Base-by-base conservation (phyloP, 2,888 invertebrate genomes). In the Spodoptera exigua region DNA sequence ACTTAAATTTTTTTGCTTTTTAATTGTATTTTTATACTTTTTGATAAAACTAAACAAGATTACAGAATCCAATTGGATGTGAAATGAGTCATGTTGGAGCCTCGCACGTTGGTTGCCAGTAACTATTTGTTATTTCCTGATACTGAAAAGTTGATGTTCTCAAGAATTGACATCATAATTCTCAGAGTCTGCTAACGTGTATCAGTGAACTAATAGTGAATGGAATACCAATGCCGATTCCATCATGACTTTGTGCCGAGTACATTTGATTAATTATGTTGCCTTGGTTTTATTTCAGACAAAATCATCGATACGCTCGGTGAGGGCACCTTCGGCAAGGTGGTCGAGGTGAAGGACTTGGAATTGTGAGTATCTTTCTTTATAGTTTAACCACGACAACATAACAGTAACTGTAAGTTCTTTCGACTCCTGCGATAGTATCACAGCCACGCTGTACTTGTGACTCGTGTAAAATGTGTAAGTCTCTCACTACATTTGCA, bases 241-340 rank as follows among this genome's bases (percentile, higher is more conserved):
- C 89, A 84, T 81, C 86, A 86, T 88, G 89, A 88, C 89, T 89
- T 85, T 84, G 86, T 88, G 75, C 76, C 61, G 54, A 73, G 82
- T 61, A 57, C 83, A 80, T 76, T 79, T 83, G 74, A 87, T 79
- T 92, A 89, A 93, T 86, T 67, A 55, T 60, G 58, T 78, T 85
- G 83, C 76, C 79, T 93, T 94, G 95, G 94, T 95, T 96, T 94
- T 90, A 94, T 98, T 97, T 89, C 98, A 99, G 99, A 99, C 97
- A 98, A 98, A 96, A 98, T 99, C 95, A 96, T 98, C 95, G 97
- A 97, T 94, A 99, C 99, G 85, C 97, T 99, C 89, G 99, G 99
- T 86, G 99, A 99, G 95, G 99, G 99, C 90, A 99, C 99, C 84
- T 99, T 99, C 96, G 99, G 99, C 92, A 99, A 99, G 96, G 99